Evolutionary conservation across 1,140 invertebrate species (phyloP), one percentile per base, ranked within the genome.

Genomic region (Epicauta chinensis): DNA sequence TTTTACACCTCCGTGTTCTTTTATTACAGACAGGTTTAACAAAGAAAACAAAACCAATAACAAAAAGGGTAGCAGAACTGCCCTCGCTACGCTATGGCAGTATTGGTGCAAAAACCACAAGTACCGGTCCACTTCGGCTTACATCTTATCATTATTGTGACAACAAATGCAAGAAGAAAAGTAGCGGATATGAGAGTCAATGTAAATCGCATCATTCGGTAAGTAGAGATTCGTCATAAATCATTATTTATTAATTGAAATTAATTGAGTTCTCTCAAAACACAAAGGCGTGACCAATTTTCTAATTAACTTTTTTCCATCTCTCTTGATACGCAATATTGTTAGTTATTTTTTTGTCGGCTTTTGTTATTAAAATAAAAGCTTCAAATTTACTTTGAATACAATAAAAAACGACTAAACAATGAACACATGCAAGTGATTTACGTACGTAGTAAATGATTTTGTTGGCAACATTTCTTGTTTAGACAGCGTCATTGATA

Each of bases 31-130:
- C 42, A 14, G 45, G 42, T 23, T 23, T 23, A 23, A 7, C 4
- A 7, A 23, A 23, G 7, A 23, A 12, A 31, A 39, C 32, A 13
- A 50, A 34, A 11, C 44, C 30, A 12, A 40, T 58, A 16, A 53
- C 58, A 2, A 42, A 36, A 42, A 40, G 63, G 17, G 54, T 63
- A 13, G 53, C 52, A 0, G 65, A 67, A 57, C 60, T 67, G 12
- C 67, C 67, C 9, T 67, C 61, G 10, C 38, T 67, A n/a, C 45
- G 56, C 39, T 67, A 67, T 49, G 63, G 64, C 6, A 44, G 60
- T 10, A 46, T 65, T 12, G 62, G 59, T 6, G 53, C 58, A 14
- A 63, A 48, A 49, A 53, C 52, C 13, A 36, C 51, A 16, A 40
- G 40, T 29, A 62, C 55, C 13, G 64, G 61, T 15, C 64, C 66